Evolutionary conservation across 2,797 vertebrate species (phyloP).

Genomic region (Spheniscus humboldti): DNA sequence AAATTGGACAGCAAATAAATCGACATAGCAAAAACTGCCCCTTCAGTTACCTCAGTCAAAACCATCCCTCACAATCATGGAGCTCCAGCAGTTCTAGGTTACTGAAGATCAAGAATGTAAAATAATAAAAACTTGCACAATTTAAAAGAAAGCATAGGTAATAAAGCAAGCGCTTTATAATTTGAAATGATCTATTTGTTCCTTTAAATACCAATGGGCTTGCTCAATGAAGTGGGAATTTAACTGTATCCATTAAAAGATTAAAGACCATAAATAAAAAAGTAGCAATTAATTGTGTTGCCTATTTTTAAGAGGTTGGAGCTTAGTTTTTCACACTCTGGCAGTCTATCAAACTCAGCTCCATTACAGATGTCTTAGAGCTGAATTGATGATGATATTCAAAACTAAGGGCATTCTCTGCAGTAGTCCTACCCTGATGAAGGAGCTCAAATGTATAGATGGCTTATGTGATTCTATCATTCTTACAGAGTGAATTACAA

Average conservation of each 20-base stretch:
- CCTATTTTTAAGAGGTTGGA: conserved; percentile 44
- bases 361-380: conserved; percentile 67
- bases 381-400: conserved; percentile 67
- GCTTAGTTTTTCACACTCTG: conserved; percentile 46
- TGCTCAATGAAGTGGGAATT: conserved; percentile 56
- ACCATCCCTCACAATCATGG: background rate
- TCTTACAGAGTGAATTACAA: conserved; percentile 59
- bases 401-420: conserved; percentile 36
- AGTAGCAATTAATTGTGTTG: conserved; percentile 64
- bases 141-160: background rate
- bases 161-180: conserved; percentile 65
- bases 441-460: conserved; percentile 56
- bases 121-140: background rate
- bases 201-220: conserved; percentile 28
- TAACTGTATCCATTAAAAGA: conserved; percentile 66
- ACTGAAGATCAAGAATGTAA: background rate
- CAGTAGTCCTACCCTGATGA: conserved; percentile 36
- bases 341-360: conserved; percentile 66
- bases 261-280: conserved; percentile 70
- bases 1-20: background rate
- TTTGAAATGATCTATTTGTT: conserved; percentile 70
- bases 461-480: conserved; percentile 66
- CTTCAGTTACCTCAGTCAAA: background rate
- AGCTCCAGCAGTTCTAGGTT: background rate
- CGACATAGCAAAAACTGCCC: background rate